Base-by-base conservation (phyloP, 1,140 invertebrate species). In the Drosophila yakuba region DNA sequence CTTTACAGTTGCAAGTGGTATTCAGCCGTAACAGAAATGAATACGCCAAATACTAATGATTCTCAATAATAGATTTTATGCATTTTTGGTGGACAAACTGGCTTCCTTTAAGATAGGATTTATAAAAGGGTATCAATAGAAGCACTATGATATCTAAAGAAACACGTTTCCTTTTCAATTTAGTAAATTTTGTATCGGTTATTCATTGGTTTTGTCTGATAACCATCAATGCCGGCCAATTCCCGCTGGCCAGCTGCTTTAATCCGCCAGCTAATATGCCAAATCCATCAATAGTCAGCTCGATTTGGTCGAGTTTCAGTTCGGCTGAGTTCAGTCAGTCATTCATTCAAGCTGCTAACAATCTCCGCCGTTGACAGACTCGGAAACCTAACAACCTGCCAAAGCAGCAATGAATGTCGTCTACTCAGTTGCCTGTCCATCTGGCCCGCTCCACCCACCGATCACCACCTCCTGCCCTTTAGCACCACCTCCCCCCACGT, bases 371-470 rank as follows among this genome's bases (percentile, higher is more conserved):
- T 56, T 74, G 61, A 78, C 79, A 54, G 71, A 56, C 58, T 66
- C 59, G 50, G 78, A 69, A 79, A 73, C 83, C 83, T 89, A 86
- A 86, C 83, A 86, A 89, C 79, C 84, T 86, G 83, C 79, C 84
- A 83, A 77, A 83, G 80, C 79, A 79, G 83, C 83, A 86, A 86
- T 86, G 84, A 86, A 73, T 86, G 82, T 82, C 83, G 82, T 88
- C 79, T 78, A 63, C 83, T 88, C 75, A 63, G 68, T 66, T 77
- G 74, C 62, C 73, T 69, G 74, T 77, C 73, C 74, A 61, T 67
- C 57, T 38, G 66, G 39, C 57, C 50, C 50, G 20, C 14, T 10
- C 39, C 35, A 7, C 36, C 10, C 36, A 15, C n/a, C 41, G 35
- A 32, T 32, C 28, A 32, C 23, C 28, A 11, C 0, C 54, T 4